These are phyloP conservation scores for Solenodon paradoxus DNA, from an alignment of 2,113 vertebrate genomes.

Conservation along the genomic window DNA sequence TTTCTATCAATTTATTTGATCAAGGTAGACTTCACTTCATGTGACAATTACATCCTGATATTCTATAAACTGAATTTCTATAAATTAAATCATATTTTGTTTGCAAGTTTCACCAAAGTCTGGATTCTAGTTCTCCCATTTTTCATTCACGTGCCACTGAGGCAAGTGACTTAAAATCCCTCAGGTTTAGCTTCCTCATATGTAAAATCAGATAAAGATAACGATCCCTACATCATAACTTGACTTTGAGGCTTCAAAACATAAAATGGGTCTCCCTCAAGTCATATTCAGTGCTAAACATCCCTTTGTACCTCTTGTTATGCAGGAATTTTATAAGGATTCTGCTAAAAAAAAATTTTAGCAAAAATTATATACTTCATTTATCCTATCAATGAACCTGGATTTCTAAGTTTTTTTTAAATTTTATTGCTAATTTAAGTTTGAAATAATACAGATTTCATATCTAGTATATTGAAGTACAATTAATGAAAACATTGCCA, in stretches of 20 bases:
- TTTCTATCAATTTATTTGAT: neutral
- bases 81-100: neutral
- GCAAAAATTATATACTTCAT: neutral
- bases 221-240: neutral
- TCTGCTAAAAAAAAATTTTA: slow-evolving; percentile 10
- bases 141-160: neutral
- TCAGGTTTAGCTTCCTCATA: neutral
- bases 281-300: neutral
- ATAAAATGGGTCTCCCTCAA: neutral
- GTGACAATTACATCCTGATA: neutral
- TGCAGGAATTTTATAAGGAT: neutral
- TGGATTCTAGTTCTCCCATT: neutral
- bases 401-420: slow-evolving; percentile 13
- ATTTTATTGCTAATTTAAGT: slow-evolving; percentile 15
- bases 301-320: neutral
- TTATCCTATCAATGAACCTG: slow-evolving; percentile 3
- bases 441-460: neutral
- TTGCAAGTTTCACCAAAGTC: neutral
- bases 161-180: neutral
- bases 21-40: neutral
- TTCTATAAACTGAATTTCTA: neutral
- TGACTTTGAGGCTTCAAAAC: neutral
- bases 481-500: neutral
- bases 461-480: neutral
- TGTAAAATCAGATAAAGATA: slow-evolving; percentile 15